These are phyloP conservation scores for Prenolepis imparis DNA, from an alignment of 2,888 invertebrate species.

Conservation along the genomic window DNA sequence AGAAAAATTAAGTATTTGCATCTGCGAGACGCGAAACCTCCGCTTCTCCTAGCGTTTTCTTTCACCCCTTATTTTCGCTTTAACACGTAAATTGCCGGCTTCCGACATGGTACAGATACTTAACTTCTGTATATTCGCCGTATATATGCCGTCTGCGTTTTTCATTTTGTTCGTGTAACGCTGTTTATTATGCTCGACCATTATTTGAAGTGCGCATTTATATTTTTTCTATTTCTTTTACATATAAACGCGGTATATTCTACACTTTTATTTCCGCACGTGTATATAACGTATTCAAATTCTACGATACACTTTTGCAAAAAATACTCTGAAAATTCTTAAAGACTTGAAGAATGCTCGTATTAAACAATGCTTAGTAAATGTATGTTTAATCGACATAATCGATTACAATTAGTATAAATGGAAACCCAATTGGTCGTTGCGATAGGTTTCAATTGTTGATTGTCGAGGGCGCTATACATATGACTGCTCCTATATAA, in stretches of 20 bases:
- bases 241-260: not conserved
- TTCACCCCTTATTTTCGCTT: constrained; percentile 61
- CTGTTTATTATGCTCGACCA: constrained; percentile 18
- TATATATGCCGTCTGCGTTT: constrained; percentile 16
- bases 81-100: constrained; percentile 69
- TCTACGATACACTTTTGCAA: not conserved
- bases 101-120: constrained; percentile 51
- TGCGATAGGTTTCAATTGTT: not conserved
- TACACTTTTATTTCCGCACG: not conserved
- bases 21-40: constrained; percentile 57
- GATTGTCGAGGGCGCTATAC: not conserved
- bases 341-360: not conserved
- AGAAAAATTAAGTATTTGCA: constrained; percentile 66
- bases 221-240: not conserved
- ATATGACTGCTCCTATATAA: not conserved
- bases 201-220: constrained; percentile 31
- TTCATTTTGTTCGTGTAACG: constrained; percentile 38
- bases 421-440: not conserved
- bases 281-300: not conserved
- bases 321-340: not conserved
- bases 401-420: not conserved
- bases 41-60: constrained; percentile 27
- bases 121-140: constrained; percentile 35
- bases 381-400: not conserved
- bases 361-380: not conserved